These are phyloP conservation scores for Lasioglossum malachurum DNA, from an alignment of 2,888 invertebrate genomes.

Conservation along the genomic window DNA sequence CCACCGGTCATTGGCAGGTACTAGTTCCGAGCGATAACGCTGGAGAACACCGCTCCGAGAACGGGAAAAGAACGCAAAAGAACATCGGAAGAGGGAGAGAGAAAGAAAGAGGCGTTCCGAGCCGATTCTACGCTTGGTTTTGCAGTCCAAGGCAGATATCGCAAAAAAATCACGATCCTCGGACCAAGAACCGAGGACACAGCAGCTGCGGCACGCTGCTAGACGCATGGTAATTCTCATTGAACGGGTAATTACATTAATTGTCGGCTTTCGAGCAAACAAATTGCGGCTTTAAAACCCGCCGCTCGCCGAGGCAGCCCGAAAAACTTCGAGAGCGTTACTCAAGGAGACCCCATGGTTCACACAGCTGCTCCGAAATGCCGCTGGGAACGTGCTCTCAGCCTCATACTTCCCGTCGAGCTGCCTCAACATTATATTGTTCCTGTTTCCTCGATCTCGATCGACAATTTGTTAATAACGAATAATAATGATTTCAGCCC, in stretches of 20 bases:
- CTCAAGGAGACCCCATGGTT: background rate
- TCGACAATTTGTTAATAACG: too few species aligned
- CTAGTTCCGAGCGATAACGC: slow-evolving; percentile 45
- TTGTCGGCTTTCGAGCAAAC: slow-evolving; percentile 71
- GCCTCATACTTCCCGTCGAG: background rate
- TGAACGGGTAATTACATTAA: slow-evolving; percentile 77
- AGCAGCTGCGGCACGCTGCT: slow-evolving; percentile 36
- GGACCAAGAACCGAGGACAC: slow-evolving; percentile 29
- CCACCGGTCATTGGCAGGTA: slow-evolving; percentile 49
- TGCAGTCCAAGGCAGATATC: slow-evolving; percentile 48
- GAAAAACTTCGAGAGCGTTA: slow-evolving; percentile 12
- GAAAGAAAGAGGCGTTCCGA: background rate
- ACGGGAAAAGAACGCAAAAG: background rate
- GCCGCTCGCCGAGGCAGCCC: slow-evolving; percentile 3
- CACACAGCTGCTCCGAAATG: background rate
- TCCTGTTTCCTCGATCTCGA: too few species aligned
- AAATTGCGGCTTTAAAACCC: slow-evolving; percentile 71
- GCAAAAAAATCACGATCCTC: slow-evolving; percentile 67
- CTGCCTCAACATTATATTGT: background rate
- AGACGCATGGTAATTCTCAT: slow-evolving; percentile 71
- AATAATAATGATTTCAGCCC: too few species aligned
- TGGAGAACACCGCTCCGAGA: background rate
- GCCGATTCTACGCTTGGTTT: slow-evolving; percentile 38
- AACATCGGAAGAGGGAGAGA: background rate
- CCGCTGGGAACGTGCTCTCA: background rate